phyloP scores from a whole-genome alignment of 2,888 invertebrate species.

The Drosophila formosana region DNA sequence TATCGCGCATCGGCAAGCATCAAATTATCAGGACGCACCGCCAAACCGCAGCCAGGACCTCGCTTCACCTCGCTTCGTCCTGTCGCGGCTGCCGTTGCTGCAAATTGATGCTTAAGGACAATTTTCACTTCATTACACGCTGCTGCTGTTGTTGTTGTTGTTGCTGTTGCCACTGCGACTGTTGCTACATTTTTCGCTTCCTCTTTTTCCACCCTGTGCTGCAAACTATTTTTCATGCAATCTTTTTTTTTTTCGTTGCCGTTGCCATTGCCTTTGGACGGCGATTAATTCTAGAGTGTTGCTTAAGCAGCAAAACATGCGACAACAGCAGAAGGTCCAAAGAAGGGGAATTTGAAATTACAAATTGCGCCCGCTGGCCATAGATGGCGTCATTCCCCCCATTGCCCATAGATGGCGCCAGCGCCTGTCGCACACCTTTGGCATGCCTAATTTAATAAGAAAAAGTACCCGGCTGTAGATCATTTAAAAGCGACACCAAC shows the following conservation, averaged over 20 bases:
- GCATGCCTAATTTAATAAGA: constrained; percentile 75
- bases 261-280: constrained; percentile 11
- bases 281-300: constrained; percentile 67
- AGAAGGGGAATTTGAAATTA: constrained; percentile 59
- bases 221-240: constrained; percentile 52
- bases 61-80: constrained; percentile 6
- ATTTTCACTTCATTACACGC: constrained; percentile 83
- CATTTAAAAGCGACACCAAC: constrained; percentile 53
- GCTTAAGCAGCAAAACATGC: constrained; percentile 55
- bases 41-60: constrained; percentile 43
- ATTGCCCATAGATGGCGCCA: constrained; percentile 35
- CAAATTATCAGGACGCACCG: constrained; percentile 73
- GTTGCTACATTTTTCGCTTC: constrained; percentile 15
- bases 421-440: constrained; percentile 54
- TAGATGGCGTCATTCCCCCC: constrained; percentile 34
- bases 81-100: constrained; percentile 56
- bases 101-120: constrained; percentile 84
- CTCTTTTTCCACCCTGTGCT: constrained; percentile 19
- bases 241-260: constrained; percentile 23
- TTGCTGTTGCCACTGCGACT: neutral
- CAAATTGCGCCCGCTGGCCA: constrained; percentile 62
- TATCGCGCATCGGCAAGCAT: constrained; percentile 81
- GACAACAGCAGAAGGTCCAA: constrained; percentile 22
- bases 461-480: constrained; percentile 62
- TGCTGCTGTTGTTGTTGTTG: constrained; percentile 16